These are phyloP conservation scores for Salvator merianae DNA, from an alignment of 2,113 vertebrate genomes.

Conservation along the genomic window DNA sequence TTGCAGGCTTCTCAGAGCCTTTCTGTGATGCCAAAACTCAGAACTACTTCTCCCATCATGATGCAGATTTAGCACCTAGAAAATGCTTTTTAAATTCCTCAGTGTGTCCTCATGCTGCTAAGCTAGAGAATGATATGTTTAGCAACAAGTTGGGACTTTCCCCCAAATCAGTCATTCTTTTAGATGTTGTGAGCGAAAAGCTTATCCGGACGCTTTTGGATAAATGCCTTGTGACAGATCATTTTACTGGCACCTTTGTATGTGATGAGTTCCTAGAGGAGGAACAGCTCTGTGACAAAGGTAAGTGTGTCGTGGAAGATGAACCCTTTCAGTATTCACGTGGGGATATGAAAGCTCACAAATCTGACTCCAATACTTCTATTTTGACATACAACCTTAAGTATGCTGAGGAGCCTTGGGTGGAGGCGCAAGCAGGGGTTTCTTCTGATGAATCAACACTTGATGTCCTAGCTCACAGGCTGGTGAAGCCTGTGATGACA, in stretches of 20 bases:
- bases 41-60: neutral
- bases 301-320: neutral
- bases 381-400: neutral
- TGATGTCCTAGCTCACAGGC: slow-evolving; percentile 9
- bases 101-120: neutral
- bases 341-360: neutral
- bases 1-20: neutral
- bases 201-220: slow-evolving; percentile 18
- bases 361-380: neutral
- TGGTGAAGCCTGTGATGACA: slow-evolving; percentile 22
- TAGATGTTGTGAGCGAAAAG: slow-evolving; percentile 29
- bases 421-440: neutral
- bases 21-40: neutral
- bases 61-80: neutral
- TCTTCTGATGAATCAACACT: neutral
- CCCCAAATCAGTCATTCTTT: slow-evolving; percentile 21
- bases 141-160: slow-evolving; percentile 3
- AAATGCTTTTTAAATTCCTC: neutral
- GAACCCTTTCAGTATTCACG: neutral
- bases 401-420: slow-evolving; percentile 6
- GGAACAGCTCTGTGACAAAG: neutral
- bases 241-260: neutral
- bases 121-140: neutral
- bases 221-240: slow-evolving; percentile 11
- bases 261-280: slow-evolving; percentile 21